Conservation (phyloP, 2,113 vertebrate species). For the Hydropotes inermis region DNA sequence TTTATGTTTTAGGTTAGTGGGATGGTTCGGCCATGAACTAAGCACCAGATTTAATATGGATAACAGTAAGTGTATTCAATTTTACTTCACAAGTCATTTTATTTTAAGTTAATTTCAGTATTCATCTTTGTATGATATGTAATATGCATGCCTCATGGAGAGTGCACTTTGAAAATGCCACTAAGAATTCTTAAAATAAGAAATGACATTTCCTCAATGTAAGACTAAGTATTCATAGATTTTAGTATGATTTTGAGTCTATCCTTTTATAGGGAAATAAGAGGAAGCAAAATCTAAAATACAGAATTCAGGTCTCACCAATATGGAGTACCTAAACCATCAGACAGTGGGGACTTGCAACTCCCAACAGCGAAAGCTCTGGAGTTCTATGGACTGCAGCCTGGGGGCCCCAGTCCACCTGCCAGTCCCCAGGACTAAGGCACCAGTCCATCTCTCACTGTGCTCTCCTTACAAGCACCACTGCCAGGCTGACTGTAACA, state of each 20-base stretch:
- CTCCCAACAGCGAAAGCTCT: rapidly evolving
- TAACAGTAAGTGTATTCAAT: slow-evolving; percentile 85
- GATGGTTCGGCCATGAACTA: slow-evolving; percentile 95
- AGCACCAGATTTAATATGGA: slow-evolving; percentile 92
- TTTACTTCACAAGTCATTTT: slow-evolving; percentile 36
- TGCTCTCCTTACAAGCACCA: neutral
- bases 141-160: slow-evolving; percentile 23
- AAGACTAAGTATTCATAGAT: slow-evolving; percentile 52
- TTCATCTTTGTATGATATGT: slow-evolving; percentile 20
- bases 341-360: neutral
- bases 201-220: slow-evolving; percentile 51
- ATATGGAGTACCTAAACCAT: neutral
- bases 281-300: neutral
- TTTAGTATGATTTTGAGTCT: slow-evolving; percentile 32
- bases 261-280: slow-evolving; percentile 21
- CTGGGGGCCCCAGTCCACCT: neutral
- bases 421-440: neutral
- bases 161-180: slow-evolving; percentile 59
- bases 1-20: slow-evolving; percentile 83
- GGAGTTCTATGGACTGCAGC: neutral
- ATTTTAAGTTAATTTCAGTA: slow-evolving; percentile 27
- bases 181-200: slow-evolving; percentile 63
- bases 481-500: neutral
- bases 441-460: neutral
- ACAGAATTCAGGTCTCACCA: neutral